Base-by-base conservation (phyloP, 2,888 invertebrate species). In the Brenthis daphne region DNA sequence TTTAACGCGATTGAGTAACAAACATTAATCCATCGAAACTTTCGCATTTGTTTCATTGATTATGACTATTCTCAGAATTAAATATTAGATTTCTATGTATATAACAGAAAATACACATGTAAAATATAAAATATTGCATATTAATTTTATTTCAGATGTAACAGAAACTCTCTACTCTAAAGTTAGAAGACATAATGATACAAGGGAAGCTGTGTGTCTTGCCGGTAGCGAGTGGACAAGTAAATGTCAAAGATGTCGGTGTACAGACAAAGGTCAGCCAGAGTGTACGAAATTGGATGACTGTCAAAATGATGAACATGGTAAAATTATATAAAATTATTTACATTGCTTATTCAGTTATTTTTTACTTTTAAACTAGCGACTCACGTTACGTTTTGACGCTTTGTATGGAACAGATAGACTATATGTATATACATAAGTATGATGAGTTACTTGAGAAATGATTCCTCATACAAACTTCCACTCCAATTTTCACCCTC, bases 191-290 rank as follows among this genome's bases (percentile, higher is more conserved):
- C 50, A 43, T 24, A 33, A 48, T 50, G 57, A 68, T 51, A 67
- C 51, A 43, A 58, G 48, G 71, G 67, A 82, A 53, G 73, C 71
- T 0, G 84, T 87, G 68, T 89, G 89, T 61, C 72, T 82, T 13
- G 77, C 82, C 0, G 85, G 86, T 13, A 85, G 79, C 43, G 82
- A 84, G 71, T 89, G 89, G 89, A 79, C 82, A 57, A 87, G 86
- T 75, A 83, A 84, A 71, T 89, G 89, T 57, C 84, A 88, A 61
- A 70, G 64, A 51, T 89, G 89, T 67, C 79, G 77, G 14, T 89
- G 89, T 69, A 82, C 83, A 0, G 74, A 78, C 4, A 70, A 75
- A 0, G 88, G 88, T 0, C 69, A 78, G 12, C 84, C 88, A 0
- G 73, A 80, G 51, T 88, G 88, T 68, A 55, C 73, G 50, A 78